These are phyloP conservation scores for Pteronura brasiliensis DNA, from an alignment of 2,113 vertebrate genomes.

Conservation along the genomic window DNA sequence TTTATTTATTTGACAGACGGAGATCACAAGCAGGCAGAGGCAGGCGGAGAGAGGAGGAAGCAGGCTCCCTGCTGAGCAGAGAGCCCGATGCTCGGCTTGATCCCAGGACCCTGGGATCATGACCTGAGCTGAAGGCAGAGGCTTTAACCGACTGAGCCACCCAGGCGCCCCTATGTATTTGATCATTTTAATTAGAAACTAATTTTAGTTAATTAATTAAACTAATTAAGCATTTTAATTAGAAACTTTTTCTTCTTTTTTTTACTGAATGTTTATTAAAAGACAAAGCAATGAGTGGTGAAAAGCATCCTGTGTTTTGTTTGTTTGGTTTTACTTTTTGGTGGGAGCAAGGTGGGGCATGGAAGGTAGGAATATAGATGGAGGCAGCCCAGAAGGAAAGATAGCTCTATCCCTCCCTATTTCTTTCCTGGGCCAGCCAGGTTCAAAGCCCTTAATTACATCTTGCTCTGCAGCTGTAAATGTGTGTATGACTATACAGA, in stretches of 20 bases:
- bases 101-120: too few species aligned
- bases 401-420: constrained; percentile 43
- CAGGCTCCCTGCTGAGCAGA: too few species aligned
- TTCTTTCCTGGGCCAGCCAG: constrained; percentile 60
- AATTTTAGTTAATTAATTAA: neutral
- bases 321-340: constrained; percentile 59
- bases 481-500: neutral
- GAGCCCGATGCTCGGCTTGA: too few species aligned
- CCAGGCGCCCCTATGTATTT: neutral
- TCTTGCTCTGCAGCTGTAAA: neutral
- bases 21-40: too few species aligned
- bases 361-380: constrained; percentile 33
- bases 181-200: neutral
- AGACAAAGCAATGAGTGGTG: constrained; percentile 80
- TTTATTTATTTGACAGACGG: too few species aligned
- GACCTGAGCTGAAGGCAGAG: too few species aligned
- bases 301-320: constrained; percentile 67
- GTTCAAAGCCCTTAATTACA: constrained; percentile 43
- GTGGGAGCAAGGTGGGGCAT: constrained; percentile 50
- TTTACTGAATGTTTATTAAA: constrained; percentile 74
- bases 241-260: neutral
- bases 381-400: constrained; percentile 55
- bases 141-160: too few species aligned
- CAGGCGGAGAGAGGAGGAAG: too few species aligned
- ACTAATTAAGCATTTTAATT: neutral